A percentile compares a stretch with the other conserved stretches of the same genome.
Evolutionary conservation across 2,888 invertebrate genomes (phyloP).

Genomic region (Ennomos erosarius): DNA sequence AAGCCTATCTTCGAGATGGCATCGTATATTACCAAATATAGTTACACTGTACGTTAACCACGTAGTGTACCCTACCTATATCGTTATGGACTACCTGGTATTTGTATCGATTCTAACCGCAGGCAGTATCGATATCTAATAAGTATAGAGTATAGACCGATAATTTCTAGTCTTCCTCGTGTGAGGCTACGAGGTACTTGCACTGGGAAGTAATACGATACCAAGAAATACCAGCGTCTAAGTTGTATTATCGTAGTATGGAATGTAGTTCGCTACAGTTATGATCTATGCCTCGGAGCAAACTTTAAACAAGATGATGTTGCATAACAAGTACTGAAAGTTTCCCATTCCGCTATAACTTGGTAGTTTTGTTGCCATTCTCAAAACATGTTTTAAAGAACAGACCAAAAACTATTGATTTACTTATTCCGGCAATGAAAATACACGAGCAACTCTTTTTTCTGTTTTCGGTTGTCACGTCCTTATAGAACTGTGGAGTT

Average conservation of each 20-base stretch:
- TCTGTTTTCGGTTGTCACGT: constrained; percentile 12
- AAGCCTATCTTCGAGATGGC: constrained; percentile 50
- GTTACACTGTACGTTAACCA: constrained; percentile 43
- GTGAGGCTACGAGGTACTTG: constrained; percentile 30
- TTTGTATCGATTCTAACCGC: constrained; percentile 27
- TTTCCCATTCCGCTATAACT: constrained; percentile 32
- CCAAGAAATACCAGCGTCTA: constrained; percentile 6
- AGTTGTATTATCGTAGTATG: constrained; percentile 7
- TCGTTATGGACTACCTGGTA: constrained; percentile 13
- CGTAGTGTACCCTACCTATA: constrained; percentile 16
- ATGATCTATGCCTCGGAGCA: constrained; percentile 39
- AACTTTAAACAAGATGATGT: constrained; percentile 58
- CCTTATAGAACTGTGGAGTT: constrained; percentile 35
- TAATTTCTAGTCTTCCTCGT: constrained; percentile 64
- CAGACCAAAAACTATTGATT: constrained; percentile 15
- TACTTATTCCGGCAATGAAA: constrained; percentile 10
- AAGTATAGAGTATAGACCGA: constrained; percentile 56
- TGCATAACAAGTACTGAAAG: constrained; percentile 46
- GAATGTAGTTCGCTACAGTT: constrained; percentile 14
- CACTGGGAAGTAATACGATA: constrained; percentile 25
- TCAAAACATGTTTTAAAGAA: constrained; percentile 20
- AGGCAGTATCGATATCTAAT: constrained; percentile 62
- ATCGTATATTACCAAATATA: constrained; percentile 41
- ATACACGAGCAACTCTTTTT: constrained; percentile 9
- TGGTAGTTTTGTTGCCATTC: constrained; percentile 25